A percentile compares a stretch with the other conserved stretches of the same genome.
These are phyloP conservation scores for Apistogramma diplotaenia DNA, from an alignment of 2,113 vertebrate species.

Conservation along the genomic window DNA sequence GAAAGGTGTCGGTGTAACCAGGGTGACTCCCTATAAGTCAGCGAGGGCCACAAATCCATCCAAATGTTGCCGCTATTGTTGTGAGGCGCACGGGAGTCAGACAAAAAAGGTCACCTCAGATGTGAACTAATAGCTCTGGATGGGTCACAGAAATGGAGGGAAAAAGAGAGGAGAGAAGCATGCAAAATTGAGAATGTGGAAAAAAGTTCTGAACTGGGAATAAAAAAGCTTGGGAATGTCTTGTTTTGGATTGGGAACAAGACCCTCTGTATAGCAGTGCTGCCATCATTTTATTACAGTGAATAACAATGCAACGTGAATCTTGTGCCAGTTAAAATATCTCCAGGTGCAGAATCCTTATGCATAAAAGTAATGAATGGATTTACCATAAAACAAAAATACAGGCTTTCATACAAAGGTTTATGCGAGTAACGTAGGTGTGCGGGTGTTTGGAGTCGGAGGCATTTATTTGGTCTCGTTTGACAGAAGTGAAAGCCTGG, in stretches of 20 bases:
- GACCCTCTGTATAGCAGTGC: background rate
- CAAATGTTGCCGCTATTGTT: constrained; percentile 54
- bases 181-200: constrained; percentile 15
- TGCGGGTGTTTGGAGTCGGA: constrained; percentile 26
- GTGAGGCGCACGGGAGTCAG: constrained; percentile 14
- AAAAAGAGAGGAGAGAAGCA: background rate
- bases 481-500: constrained; percentile 43
- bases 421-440: background rate
- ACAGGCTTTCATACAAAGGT: background rate
- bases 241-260: background rate
- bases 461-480: constrained; percentile 17
- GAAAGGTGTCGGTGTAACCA: constrained; percentile 49
- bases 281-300: background rate
- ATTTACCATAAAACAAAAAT: background rate
- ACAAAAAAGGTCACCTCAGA: constrained; percentile 55
- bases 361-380: background rate
- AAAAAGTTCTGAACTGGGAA: background rate
- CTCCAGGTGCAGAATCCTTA: background rate
- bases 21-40: constrained; percentile 43
- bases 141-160: background rate
- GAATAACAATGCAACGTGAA: background rate
- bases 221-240: background rate
- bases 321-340: background rate
- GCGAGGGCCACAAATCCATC: constrained; percentile 57
- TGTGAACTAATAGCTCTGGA: constrained; percentile 32